Conservation (phyloP, 23 tunicate species). For the Styela clava region DNA sequence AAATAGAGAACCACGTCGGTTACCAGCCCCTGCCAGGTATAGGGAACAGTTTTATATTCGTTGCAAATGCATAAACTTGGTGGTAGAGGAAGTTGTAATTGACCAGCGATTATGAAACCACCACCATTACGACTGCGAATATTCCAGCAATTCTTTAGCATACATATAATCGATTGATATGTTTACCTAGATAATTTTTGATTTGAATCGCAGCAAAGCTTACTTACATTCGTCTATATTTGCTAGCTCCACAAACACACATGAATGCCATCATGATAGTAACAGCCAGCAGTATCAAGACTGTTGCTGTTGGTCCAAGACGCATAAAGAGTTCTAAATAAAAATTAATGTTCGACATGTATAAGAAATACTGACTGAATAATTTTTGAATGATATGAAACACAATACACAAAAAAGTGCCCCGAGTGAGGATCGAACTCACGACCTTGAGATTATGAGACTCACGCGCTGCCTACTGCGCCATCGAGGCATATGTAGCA, state of each 20-base stretch:
- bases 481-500: constrained; percentile 56
- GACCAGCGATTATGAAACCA: too few species aligned
- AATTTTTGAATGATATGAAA: neutral
- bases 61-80: too few species aligned
- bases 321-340: constrained; percentile 11
- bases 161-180: too few species aligned
- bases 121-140: too few species aligned
- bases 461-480: constrained; percentile 81
- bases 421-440: constrained; percentile 80
- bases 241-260: neutral
- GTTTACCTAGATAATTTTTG: too few species aligned
- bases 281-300: neutral
- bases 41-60: too few species aligned
- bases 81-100: too few species aligned
- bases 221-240: constrained; percentile 1
- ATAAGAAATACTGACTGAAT: neutral
- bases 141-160: too few species aligned
- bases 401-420: constrained; percentile 31
- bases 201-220: too few species aligned
- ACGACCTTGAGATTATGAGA: constrained; percentile 81
- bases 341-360: neutral
- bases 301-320: constrained; percentile 28
- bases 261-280: constrained; percentile 2
- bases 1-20: too few species aligned
- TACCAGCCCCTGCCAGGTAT: too few species aligned